These are phyloP conservation scores for Sphinx pinastri DNA, from an alignment of 2,888 invertebrate species.

Conservation along the genomic window DNA sequence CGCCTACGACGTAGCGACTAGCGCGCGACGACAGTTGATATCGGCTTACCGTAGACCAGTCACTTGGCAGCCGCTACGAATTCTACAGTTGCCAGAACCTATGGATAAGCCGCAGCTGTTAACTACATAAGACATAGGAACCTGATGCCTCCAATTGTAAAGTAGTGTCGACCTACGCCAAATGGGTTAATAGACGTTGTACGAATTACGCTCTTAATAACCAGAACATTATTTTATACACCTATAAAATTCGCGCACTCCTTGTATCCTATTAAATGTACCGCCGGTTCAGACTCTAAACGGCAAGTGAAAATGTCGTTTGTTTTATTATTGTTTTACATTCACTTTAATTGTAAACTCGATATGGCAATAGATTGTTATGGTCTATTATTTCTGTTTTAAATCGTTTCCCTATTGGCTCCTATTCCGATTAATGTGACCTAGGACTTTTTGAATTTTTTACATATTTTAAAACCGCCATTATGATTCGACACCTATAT, in stretches of 20 bases:
- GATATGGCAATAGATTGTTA: not conserved
- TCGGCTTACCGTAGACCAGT: conserved; percentile 72
- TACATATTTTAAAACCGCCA: no score
- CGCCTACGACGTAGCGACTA: conserved; percentile 64
- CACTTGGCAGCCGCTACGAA: conserved; percentile 75
- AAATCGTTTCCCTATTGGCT: no score
- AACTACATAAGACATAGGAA: conserved; percentile 44
- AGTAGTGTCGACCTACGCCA: conserved; percentile 31
- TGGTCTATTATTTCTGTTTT: not conserved
- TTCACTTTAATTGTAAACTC: conserved; percentile 24
- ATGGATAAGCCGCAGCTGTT: conserved; percentile 57
- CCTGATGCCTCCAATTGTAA: conserved; percentile 23
- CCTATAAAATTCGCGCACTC: conserved; percentile 35
- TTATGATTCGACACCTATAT: no score
- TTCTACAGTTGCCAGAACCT: conserved; percentile 71
- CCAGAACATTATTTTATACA: conserved; percentile 42
- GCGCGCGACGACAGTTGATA: conserved; percentile 49
- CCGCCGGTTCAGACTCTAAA: conserved; percentile 40
- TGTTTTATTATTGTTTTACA: conserved; percentile 30
- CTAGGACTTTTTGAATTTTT: no score
- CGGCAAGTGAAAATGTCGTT: conserved; percentile 31
- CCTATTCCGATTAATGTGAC: no score
- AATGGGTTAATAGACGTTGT: conserved; percentile 36
- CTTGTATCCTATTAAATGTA: conserved; percentile 38
- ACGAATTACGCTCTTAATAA: conserved; percentile 37